These are phyloP conservation scores for Tinamus major DNA, from an alignment of 2,797 vertebrate species.

Conservation along the genomic window DNA sequence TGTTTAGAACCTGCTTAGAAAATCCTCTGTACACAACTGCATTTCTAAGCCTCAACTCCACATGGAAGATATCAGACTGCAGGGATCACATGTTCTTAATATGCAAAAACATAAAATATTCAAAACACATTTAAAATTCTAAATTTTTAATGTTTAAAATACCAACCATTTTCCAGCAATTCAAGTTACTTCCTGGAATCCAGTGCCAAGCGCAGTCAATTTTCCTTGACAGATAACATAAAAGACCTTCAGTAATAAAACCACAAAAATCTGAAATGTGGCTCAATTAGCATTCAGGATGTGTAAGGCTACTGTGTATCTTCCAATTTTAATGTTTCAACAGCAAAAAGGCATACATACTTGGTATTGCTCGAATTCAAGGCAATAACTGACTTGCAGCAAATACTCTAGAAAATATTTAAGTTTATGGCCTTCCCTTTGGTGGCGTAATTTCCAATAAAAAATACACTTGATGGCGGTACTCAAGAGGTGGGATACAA, in stretches of 20 bases:
- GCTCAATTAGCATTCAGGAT: conserved; percentile 2
- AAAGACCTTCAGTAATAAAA: neutral
- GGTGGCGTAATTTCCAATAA: conserved; percentile 21
- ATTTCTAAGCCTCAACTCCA: neutral
- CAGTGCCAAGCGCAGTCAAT: neutral
- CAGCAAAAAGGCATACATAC: neutral
- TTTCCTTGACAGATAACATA: conserved; percentile 11
- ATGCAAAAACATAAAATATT: conserved; percentile 19
- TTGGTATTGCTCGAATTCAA: neutral
- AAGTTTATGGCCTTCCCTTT: neutral
- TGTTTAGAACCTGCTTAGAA: conserved; percentile 8
- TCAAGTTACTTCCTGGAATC: neutral
- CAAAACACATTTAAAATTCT: neutral
- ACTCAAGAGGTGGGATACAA: neutral
- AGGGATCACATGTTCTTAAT: neutral
- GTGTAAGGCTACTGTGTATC: conserved; percentile 1
- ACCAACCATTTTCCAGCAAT: neutral
- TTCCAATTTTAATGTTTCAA: conserved; percentile 19
- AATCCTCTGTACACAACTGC: neutral
- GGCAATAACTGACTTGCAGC: neutral
- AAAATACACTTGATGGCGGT: neutral
- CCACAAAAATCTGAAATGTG: conserved; percentile 6
- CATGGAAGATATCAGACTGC: neutral
- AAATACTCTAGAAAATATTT: neutral
- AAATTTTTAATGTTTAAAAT: neutral